Percentiles rank a stretch among this genome's conserved stretches.
These are phyloP conservation scores for Ochropleura plecta DNA, from an alignment of 2,888 invertebrate species.

Conservation along the genomic window DNA sequence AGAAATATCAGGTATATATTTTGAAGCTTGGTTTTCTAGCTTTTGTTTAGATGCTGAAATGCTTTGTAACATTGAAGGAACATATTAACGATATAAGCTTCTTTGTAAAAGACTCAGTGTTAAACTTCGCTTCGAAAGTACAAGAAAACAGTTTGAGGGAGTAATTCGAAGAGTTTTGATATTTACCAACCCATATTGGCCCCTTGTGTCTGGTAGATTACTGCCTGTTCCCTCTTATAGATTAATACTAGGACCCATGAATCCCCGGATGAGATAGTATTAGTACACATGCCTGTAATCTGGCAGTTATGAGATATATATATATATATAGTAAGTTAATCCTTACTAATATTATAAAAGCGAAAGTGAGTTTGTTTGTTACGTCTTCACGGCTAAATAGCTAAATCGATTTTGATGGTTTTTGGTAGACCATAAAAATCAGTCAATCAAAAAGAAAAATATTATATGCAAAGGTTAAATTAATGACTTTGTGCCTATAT, in stretches of 20 bases:
- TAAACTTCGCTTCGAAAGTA: background rate
- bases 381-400: too few species aligned
- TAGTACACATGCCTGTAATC: background rate
- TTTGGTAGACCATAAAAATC: too few species aligned
- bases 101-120: too few species aligned
- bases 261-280: background rate
- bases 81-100: background rate
- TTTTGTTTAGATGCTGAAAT: background rate
- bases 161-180: background rate
- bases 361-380: too few species aligned
- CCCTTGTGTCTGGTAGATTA: background rate
- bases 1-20: background rate
- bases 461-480: too few species aligned
- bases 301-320: too few species aligned
- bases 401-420: too few species aligned
- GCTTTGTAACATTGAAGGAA: background rate
- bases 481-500: too few species aligned
- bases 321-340: too few species aligned
- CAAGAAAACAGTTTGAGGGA: background rate
- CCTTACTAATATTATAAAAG: too few species aligned
- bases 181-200: background rate
- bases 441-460: too few species aligned
- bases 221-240: background rate
- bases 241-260: too few species aligned
- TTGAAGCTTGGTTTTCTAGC: background rate